These are phyloP conservation scores for Pseudopleuronectes americanus DNA, from an alignment of 2,797 vertebrate species.

Conservation along the genomic window DNA sequence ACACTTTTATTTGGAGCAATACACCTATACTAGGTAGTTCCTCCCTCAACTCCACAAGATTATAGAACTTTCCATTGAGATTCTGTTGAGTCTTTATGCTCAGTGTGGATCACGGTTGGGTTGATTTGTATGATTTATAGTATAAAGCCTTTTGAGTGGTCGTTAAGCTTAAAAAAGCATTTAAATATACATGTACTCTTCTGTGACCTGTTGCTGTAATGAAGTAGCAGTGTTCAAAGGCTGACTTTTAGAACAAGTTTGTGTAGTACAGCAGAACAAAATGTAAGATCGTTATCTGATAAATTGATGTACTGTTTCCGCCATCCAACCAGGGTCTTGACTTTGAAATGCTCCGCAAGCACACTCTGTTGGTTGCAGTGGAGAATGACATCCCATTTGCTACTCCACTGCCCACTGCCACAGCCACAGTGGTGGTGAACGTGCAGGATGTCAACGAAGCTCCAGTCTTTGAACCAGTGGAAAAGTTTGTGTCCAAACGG, in stretches of 20 bases:
- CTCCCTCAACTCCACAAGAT: too few species aligned
- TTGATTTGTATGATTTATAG: too few species aligned
- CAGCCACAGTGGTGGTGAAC: conserved; percentile 83
- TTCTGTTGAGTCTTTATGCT: too few species aligned
- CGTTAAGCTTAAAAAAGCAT: too few species aligned
- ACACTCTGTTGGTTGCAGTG: conserved; percentile 83
- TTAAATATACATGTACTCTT: too few species aligned
- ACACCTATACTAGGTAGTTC: background rate
- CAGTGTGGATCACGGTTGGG: too few species aligned
- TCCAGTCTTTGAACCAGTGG: conserved; percentile 80
- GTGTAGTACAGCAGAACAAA: background rate
- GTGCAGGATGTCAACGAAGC: conserved; percentile 91
- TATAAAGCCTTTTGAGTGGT: too few species aligned
- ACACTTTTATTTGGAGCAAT: background rate
- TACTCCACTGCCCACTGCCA: conserved; percentile 75
- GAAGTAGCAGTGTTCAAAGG: too few species aligned
- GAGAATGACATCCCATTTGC: conserved; percentile 86
- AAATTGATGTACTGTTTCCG: background rate
- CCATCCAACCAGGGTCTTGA: conserved; percentile 82
- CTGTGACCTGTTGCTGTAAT: too few species aligned
- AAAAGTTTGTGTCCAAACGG: conserved; percentile 58
- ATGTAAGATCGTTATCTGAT: background rate
- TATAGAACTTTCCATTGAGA: too few species aligned
- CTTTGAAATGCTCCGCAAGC: conserved; percentile 82
- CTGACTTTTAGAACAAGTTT: background rate